These are phyloP conservation scores for Tetanocera ferruginea DNA, from an alignment of 2,888 invertebrate species.

Conservation along the genomic window DNA sequence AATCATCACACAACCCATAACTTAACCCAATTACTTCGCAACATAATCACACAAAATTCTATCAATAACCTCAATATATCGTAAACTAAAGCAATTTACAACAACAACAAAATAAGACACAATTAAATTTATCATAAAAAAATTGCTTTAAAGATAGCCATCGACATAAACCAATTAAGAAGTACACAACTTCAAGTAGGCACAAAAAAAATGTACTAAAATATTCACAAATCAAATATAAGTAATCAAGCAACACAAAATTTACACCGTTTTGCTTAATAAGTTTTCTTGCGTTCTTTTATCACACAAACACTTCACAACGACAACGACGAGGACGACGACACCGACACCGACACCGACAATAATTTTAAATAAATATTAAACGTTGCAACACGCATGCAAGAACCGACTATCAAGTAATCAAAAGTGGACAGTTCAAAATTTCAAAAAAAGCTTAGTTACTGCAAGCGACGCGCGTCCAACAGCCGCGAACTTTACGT, in stretches of 20 bases:
- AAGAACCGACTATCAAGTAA: conserved; percentile 27
- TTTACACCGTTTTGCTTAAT: conserved; percentile 3
- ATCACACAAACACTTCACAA: neutral
- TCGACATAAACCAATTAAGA: conserved; percentile 38
- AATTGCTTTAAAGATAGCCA: conserved; percentile 31
- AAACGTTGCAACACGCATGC: neutral
- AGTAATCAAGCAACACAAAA: neutral
- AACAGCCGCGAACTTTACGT: conserved; percentile 25
- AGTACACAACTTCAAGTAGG: conserved; percentile 3
- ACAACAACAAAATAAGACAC: neutral
- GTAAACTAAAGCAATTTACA: neutral
- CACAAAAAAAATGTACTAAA: neutral
- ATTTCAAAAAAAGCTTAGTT: neutral
- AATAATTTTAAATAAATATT: neutral
- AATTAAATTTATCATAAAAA: conserved; percentile 15
- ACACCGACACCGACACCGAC: too few species aligned
- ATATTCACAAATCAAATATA: neutral
- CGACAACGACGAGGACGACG: neutral
- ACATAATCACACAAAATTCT: neutral
- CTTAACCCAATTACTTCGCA: neutral
- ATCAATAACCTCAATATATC: neutral
- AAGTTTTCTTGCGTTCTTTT: too few species aligned
- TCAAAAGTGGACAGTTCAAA: neutral
- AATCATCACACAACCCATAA: neutral
- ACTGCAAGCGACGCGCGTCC: conserved; percentile 21